Conservation (phyloP, 2,113 vertebrate species). For the Hipposideros armiger region DNA sequence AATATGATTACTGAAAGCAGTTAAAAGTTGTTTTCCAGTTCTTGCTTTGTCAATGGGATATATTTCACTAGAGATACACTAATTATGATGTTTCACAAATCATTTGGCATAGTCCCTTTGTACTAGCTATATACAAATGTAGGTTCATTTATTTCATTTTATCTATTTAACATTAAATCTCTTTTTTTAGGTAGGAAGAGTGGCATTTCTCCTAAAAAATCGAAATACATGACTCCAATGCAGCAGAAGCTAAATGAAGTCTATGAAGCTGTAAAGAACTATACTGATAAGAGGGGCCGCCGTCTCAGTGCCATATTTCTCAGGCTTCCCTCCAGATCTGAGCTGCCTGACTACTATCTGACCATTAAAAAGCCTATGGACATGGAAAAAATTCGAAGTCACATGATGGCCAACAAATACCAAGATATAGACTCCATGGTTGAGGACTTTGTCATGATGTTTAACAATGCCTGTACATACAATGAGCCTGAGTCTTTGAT, state of each 20-base stretch:
- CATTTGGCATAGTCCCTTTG: slow-evolving; percentile 3
- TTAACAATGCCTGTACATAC: slow-evolving; percentile 99
- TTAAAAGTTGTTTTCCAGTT: slow-evolving; percentile 13
- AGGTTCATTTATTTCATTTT: slow-evolving; percentile 48
- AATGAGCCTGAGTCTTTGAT: slow-evolving; percentile 98
- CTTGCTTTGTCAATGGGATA: slow-evolving; percentile 5
- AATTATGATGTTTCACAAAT: slow-evolving; percentile 39
- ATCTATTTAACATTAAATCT: slow-evolving; percentile 53
- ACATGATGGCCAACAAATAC: slow-evolving; percentile 99
- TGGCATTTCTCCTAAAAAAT: slow-evolving; percentile 97
- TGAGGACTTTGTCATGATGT: slow-evolving; percentile 99
- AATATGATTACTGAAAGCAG: slow-evolving; percentile 28
- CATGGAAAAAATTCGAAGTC: slow-evolving; percentile 98
- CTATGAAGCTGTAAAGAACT: slow-evolving; percentile 98
- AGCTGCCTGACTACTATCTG: slow-evolving; percentile 98
- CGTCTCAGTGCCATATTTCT: slow-evolving; percentile 99
- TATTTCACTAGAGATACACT: neutral
- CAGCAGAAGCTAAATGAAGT: slow-evolving; percentile 99
- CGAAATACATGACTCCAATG: slow-evolving; percentile 97
- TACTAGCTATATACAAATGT: neutral
- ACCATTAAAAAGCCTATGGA: slow-evolving; percentile 99
- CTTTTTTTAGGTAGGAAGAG: slow-evolving; percentile 94
- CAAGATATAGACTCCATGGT: slow-evolving; percentile 99
- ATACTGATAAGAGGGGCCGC: slow-evolving; percentile 97
- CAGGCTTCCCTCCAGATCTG: slow-evolving; percentile 96